Evolutionary conservation across 30 jellyfish, hydroid and myxozoan species (phyloP).

Genomic region (Sanderia malayensis): DNA sequence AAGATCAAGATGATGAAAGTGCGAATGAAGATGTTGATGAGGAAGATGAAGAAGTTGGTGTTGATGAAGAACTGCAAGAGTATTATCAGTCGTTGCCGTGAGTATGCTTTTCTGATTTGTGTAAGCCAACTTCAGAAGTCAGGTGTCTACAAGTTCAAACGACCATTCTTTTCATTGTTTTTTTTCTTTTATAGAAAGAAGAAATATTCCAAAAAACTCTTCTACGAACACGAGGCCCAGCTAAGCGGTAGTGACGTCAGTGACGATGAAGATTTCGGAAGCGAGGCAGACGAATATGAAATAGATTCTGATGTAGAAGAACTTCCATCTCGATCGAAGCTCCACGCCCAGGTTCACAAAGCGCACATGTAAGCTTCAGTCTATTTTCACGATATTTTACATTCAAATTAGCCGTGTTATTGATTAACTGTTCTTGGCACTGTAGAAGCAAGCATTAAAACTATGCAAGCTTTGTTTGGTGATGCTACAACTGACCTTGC

Average conservation of each 20-base stretch:
- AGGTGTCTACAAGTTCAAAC: too few relatives aligned
- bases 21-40: slow-evolving; percentile 31
- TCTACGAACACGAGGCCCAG: slow-evolving; percentile 90
- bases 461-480: too few relatives aligned
- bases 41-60: slow-evolving; percentile 1
- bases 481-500: too few relatives aligned
- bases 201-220: slow-evolving; percentile 56
- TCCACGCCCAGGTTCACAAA: slow-evolving; percentile 73
- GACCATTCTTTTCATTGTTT: neutral
- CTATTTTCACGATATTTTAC: too few relatives aligned
- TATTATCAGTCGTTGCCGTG: slow-evolving; percentile 32
- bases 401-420: too few relatives aligned
- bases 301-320: slow-evolving; percentile 76
- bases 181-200: slow-evolving; percentile 13
- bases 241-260: slow-evolving; percentile 92
- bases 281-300: slow-evolving; percentile 92
- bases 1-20: slow-evolving; percentile 33
- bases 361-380: slow-evolving; percentile 93
- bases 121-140: too few relatives aligned
- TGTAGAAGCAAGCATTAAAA: too few relatives aligned
- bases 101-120: too few relatives aligned
- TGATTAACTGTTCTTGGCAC: too few relatives aligned
- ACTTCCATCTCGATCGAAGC: slow-evolving; percentile 61
- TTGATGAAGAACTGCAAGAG: slow-evolving; percentile 31
- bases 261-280: slow-evolving; percentile 89